A percentile compares a stretch with the other conserved stretches of the same genome.
Conservation (phyloP, 2,113 vertebrate species). For the Protomyctophum bolini region DNA sequence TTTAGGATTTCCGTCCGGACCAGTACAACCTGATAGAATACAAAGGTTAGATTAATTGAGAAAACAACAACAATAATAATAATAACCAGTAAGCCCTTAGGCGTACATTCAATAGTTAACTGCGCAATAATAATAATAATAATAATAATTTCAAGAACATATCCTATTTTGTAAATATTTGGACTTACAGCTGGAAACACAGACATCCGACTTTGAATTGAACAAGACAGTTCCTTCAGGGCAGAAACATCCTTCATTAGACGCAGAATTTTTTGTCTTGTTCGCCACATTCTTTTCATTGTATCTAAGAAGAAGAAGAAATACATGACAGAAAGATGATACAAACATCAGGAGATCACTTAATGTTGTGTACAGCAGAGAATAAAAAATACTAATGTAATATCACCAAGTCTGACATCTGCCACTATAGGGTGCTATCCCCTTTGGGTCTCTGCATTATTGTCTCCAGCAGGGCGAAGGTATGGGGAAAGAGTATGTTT, state of each 20-base stretch:
- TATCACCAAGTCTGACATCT: not conserved
- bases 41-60: constrained; percentile 14
- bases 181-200: constrained; percentile 75
- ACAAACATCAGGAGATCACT: not conserved
- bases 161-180: not conserved
- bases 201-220: constrained; percentile 48
- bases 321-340: not conserved
- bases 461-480: too few species aligned
- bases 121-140: not conserved
- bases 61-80: not conserved
- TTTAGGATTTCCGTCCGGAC: constrained; percentile 80
- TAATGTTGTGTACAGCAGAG: not conserved
- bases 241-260: constrained; percentile 88
- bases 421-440: too few species aligned
- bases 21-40: constrained; percentile 79
- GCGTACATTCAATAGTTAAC: not conserved
- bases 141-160: not conserved
- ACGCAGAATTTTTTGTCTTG: not conserved
- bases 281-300: constrained; percentile 35
- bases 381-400: not conserved
- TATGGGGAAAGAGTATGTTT: too few species aligned
- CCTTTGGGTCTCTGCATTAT: too few species aligned
- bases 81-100: not conserved
- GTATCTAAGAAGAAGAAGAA: constrained; percentile 49
- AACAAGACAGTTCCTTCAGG: constrained; percentile 63